Percentiles rank a stretch among this genome's conserved stretches.
Conservation (phyloP, 2,888 invertebrate species). For the Apoda limacodes region DNA sequence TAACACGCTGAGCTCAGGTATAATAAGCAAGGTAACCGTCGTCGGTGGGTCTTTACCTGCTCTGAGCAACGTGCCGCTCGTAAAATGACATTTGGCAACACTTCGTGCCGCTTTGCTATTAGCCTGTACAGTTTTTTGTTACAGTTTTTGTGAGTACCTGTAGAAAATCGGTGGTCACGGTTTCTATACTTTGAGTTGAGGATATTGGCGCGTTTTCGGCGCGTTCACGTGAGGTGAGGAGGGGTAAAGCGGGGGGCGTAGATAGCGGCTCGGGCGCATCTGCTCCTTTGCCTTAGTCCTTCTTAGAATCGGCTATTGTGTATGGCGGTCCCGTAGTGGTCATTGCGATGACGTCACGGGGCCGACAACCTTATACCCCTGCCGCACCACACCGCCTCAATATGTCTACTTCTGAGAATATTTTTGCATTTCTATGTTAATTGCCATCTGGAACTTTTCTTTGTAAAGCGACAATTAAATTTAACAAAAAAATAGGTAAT, state of each 20-base stretch:
- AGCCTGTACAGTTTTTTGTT: constrained; percentile 48
- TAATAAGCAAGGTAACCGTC: constrained; percentile 19
- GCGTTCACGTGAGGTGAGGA: constrained; percentile 25
- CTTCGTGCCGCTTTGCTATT: constrained; percentile 39
- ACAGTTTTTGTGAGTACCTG: constrained; percentile 3
- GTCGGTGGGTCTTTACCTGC: constrained; percentile 42
- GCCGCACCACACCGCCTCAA: constrained; percentile 16
- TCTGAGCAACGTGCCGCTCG: constrained; percentile 28
- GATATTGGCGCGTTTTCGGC: constrained; percentile 34
- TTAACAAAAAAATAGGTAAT: no score
- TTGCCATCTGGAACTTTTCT: no score
- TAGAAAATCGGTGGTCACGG: neutral
- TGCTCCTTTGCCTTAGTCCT: constrained; percentile 35
- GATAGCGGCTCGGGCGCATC: constrained; percentile 58
- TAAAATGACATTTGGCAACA: constrained; percentile 51
- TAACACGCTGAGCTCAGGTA: constrained; percentile 49
- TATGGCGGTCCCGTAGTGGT: constrained; percentile 60
- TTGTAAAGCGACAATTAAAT: no score
- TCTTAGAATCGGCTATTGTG: constrained; percentile 62
- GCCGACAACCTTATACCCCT: constrained; percentile 59
- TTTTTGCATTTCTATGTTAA: no score
- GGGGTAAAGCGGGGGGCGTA: constrained; percentile 36
- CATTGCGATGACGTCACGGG: constrained; percentile 63
- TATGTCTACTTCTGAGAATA: no score
- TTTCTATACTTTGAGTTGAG: neutral